A percentile compares a stretch with the other conserved stretches of the same genome.
These are phyloP conservation scores for Xylocampa areola DNA, from an alignment of 2,888 invertebrate species.

Conservation along the genomic window DNA sequence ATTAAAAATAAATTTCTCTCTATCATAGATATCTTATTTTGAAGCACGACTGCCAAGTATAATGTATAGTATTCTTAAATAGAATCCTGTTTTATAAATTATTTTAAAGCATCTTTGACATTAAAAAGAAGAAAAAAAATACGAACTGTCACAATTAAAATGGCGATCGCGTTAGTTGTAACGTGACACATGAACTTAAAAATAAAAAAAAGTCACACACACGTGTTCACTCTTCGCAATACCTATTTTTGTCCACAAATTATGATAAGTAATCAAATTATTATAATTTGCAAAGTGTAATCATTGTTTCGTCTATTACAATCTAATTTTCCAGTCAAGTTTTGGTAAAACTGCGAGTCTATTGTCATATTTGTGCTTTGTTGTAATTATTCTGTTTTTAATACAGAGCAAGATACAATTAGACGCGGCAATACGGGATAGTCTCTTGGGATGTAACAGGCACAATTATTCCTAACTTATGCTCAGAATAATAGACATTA, in stretches of 20 bases:
- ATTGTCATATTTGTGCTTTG: constrained; percentile 32
- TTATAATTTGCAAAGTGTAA: constrained; percentile 30
- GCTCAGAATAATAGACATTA: no score
- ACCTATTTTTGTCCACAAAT: constrained; percentile 36
- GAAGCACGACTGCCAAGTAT: no score
- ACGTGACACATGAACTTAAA: neutral
- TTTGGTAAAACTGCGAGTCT: constrained; percentile 24
- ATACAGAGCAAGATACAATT: constrained; percentile 14
- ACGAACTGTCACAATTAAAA: no score
- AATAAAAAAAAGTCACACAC: neutral
- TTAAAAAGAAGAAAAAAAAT: no score
- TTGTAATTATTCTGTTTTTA: constrained; percentile 10
- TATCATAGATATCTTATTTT: no score
- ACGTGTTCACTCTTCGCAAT: constrained; percentile 1
- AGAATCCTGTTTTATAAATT: no score
- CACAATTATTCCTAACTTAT: no score
- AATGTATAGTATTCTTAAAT: no score
- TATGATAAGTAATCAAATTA: constrained; percentile 32
- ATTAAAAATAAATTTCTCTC: no score
- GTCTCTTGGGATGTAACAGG: neutral
- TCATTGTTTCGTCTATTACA: constrained; percentile 33
- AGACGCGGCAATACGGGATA: constrained; percentile 4
- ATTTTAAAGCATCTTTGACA: no score
- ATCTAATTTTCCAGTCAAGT: constrained; percentile 44
- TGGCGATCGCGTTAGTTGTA: no score